Evolutionary conservation across 2,113 vertebrate genomes (phyloP), one percentile per base, ranked within the genome.

Genomic region (Archocentrus centrarchus): DNA sequence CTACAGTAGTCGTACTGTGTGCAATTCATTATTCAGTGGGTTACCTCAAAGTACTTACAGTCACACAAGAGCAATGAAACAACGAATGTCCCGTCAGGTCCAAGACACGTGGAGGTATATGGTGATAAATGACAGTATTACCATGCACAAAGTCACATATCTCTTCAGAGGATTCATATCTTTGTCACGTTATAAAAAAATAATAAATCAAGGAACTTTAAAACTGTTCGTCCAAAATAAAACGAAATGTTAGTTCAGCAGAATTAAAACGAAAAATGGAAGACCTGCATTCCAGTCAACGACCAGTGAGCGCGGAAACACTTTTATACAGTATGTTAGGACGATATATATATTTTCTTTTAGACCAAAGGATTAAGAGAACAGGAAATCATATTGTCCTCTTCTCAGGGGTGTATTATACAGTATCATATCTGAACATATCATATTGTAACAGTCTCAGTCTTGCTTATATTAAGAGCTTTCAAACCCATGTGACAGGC

Each of bases 81-180:
- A 50, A 75, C 8, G 6, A 41, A 73, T 20, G 88, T 86, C 85
- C 79, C n/a, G 78, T 78, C 22, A 80, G 68, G 63, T n/a, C 79
- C 84, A 84, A 86, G 87, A 93, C 92, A 91, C 86, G 30, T 60
- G 82, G 92, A 93, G 91, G 92, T 93, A 92, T 91, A 85, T 77
- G 11, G 84, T 86, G 81, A 92, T 88, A 91, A 90, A 90, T 89
- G 89, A 90, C 90, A 91, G 62, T 77, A 90, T 90, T 27, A 81
- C 90, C 92, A 94, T 94, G 91, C 93, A 90, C 84, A 84, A 66
- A 80, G 88, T 88, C 83, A 75, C 78, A 66, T 59, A 58, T 91
- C 79, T 89, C 75, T 47, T 44, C 32, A 60, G 75, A 88, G 47
- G 59, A 66, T 62, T 57, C 59, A 87, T 64, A 88, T 66, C 77